Conservation (phyloP, 2,113 vertebrate genomes). For the Mormyrus iriodes region DNA sequence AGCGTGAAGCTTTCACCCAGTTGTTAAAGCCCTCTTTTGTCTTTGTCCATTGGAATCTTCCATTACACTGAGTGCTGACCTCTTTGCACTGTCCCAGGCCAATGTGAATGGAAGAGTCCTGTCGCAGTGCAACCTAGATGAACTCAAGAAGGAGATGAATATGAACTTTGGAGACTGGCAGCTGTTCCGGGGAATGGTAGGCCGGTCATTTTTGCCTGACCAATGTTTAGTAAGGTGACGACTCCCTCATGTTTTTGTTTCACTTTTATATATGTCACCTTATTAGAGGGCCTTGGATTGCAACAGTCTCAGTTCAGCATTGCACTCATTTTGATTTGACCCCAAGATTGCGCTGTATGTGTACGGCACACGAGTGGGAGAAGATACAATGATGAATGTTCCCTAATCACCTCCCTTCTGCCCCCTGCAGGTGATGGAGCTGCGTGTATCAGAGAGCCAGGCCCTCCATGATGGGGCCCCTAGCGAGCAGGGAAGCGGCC, state of each 20-base stretch:
- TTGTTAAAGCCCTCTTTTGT: not conserved
- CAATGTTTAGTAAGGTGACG: not conserved
- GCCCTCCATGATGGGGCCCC: constrained; percentile 71
- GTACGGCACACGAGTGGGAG: not conserved
- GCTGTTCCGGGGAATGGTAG: constrained; percentile 85
- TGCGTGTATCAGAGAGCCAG: constrained; percentile 81
- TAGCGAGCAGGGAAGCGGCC: constrained; percentile 55
- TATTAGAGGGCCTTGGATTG: not conserved
- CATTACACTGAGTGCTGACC: not conserved
- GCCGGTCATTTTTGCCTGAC: constrained; percentile 23
- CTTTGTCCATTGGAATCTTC: not conserved
- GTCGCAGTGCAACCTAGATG: constrained; percentile 91
- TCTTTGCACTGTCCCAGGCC: constrained; percentile 59
- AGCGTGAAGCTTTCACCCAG: not conserved
- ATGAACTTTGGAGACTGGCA: constrained; percentile 99
- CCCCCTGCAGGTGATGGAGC: constrained; percentile 72
- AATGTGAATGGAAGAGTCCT: constrained; percentile 92
- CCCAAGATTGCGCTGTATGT: not conserved
- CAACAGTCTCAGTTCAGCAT: not conserved
- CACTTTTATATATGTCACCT: not conserved
- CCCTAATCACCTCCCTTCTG: not conserved
- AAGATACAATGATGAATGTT: not conserved
- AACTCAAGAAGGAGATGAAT: constrained; percentile 95
- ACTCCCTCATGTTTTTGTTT: not conserved
- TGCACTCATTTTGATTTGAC: not conserved